phyloP scores from a whole-genome alignment of 2,888 invertebrate species.

The Tetheella fluctuosa region DNA sequence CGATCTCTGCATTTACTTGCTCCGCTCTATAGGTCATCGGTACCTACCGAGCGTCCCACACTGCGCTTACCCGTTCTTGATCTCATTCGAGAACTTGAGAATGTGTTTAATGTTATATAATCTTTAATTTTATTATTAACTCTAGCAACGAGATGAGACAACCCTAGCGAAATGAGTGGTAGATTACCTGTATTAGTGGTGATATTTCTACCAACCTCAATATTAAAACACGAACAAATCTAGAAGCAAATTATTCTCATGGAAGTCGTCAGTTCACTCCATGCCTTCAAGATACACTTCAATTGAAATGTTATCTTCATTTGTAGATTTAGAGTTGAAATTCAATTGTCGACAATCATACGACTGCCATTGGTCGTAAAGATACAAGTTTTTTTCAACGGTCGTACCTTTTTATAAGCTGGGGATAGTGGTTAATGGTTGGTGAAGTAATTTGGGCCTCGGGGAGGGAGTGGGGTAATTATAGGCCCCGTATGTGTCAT shows the following conservation, averaged over 20 bases:
- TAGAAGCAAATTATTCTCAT: conserved; percentile 22
- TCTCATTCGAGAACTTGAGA: too few relatives aligned
- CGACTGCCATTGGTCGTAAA: conserved; percentile 63
- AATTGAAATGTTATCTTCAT: conserved; percentile 24
- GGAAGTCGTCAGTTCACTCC: conserved; percentile 13
- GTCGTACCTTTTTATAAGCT: conserved; percentile 69
- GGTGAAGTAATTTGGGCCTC: conserved; percentile 71
- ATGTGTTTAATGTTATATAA: neutral
- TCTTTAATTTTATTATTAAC: neutral
- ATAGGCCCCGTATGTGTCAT: conserved; percentile 79
- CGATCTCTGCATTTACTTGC: too few relatives aligned
- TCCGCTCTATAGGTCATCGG: too few relatives aligned
- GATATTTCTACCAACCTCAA: conserved; percentile 4
- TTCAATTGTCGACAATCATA: conserved; percentile 33
- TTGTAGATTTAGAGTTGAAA: conserved; percentile 36
- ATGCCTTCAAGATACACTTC: conserved; percentile 16
- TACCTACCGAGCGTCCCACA: neutral
- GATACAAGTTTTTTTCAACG: conserved; percentile 64
- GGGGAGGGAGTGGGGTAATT: conserved; percentile 70
- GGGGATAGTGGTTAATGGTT: conserved; percentile 77
- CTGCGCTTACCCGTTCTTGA: too few relatives aligned
- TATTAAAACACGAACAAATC: conserved; percentile 8
- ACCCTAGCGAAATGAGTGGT: neutral
- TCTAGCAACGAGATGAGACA: neutral
- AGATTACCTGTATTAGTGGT: conserved; percentile 4